Evolutionary conservation across 2,797 vertebrate genomes (phyloP), one percentile per base, ranked within the genome.

Genomic region (Coregonus ussuriensis): DNA sequence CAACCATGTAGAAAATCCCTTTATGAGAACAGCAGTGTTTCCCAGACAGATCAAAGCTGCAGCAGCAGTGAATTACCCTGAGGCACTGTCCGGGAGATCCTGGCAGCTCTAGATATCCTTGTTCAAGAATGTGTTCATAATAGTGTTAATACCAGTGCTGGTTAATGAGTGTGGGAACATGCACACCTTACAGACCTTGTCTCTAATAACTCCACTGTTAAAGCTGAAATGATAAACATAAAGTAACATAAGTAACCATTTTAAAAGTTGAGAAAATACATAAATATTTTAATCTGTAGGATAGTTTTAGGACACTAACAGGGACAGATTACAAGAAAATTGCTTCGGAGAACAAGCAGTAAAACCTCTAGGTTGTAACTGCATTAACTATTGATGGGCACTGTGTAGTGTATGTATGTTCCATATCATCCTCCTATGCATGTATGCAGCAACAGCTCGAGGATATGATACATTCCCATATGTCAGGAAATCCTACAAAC

Each of bases 41-140:
- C 87, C 84, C 90, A 88, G 71, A 76, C 37, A 77, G 63, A 81
- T 78, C 68, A 83, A 83, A 80, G 82, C 75, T 66, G 68, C 80
- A 75, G 72, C 41, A 71, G 47, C 65, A 75, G 77, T 76, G 78
- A 87, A 86, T 86, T 80, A 78, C 79, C 88, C 85, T 54, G 74
- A 83, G 85, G 84, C 86, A 71, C 67, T n/a, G 77, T 77, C 77
- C 81, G 86, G 82, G 86, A 86, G 16, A 86, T 81, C 74, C 84
- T 79, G 84, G 79, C 83, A 77, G 67, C 54, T 70, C 72, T 71
- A 41, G 82, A 81, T 81, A 82, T 77, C 78, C 85, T 47, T 83
- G 89, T 75, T 90, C 85, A 88, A 87, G 87, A 89, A 89, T 88
- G 88, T 90, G 87, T 86, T 90, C 85, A 90, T 91, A 88, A 91